Evolutionary conservation across 2,113 vertebrate species (phyloP).

Genomic region (Cettia cetti): DNA sequence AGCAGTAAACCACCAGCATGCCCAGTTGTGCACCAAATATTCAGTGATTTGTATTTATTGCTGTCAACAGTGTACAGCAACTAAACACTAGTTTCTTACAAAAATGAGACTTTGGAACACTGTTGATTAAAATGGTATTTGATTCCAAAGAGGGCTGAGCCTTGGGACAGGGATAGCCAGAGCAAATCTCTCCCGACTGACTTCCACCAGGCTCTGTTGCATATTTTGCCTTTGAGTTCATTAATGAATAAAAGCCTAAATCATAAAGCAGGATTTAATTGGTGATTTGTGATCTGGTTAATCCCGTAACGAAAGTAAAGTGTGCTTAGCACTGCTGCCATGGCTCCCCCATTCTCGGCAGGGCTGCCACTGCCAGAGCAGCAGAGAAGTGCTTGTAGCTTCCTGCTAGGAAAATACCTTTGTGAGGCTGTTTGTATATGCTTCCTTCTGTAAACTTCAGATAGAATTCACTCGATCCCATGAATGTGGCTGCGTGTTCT

Average conservation of each 20-base stretch:
- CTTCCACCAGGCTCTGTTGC: background rate
- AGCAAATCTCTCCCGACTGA: background rate
- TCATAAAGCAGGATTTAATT: conserved; percentile 1
- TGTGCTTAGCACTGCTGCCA: background rate
- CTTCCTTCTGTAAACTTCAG: conserved; percentile 52
- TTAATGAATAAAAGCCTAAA: background rate
- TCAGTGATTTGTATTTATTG: background rate
- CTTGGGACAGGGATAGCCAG: accelerated
- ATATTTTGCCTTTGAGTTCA: accelerated
- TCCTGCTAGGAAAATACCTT: conserved; percentile 43
- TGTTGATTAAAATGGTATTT: background rate
- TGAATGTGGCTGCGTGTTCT: background rate
- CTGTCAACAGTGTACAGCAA: background rate
- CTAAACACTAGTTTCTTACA: background rate
- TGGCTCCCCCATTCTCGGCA: background rate
- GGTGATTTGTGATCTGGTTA: conserved; percentile 56
- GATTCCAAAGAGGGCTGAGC: background rate
- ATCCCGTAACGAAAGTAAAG: background rate
- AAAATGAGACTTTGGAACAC: background rate
- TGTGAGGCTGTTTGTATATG: background rate
- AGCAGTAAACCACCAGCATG: background rate
- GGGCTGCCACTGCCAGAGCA: background rate
- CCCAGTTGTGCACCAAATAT: background rate
- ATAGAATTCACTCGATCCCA: background rate
- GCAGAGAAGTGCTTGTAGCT: background rate